phyloP scores from a whole-genome alignment of 2,113 vertebrate genomes.

The Perca flavescens region DNA sequence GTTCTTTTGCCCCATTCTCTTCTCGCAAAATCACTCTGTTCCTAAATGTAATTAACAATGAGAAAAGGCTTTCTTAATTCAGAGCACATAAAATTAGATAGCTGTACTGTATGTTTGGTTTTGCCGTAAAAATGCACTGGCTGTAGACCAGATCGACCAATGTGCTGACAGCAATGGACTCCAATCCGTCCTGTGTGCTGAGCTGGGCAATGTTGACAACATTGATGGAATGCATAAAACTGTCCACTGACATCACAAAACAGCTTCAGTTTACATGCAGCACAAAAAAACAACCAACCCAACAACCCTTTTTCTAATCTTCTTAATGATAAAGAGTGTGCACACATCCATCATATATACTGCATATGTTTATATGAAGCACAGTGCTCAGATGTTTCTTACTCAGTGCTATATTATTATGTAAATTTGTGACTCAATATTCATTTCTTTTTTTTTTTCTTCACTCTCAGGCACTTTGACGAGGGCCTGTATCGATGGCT shows the following conservation, averaged over 20 bases:
- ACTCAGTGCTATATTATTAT: constrained; percentile 63
- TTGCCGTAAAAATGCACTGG: constrained; percentile 10
- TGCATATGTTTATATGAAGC: constrained; percentile 31
- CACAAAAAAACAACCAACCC: not conserved
- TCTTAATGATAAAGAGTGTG: constrained; percentile 43
- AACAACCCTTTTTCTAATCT: constrained; percentile 52
- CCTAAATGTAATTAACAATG: constrained; percentile 14
- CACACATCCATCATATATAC: constrained; percentile 10
- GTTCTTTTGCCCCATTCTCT: not conserved
- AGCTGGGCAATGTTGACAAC: constrained; percentile 63
- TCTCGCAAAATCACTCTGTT: not conserved
- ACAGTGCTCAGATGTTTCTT: constrained; percentile 66
- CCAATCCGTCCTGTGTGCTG: constrained; percentile 60
- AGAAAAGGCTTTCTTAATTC: constrained; percentile 1
- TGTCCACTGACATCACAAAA: constrained; percentile 56
- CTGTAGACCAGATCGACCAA: constrained; percentile 28
- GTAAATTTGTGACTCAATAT: constrained; percentile 67
- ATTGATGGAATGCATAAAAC: constrained; percentile 77
- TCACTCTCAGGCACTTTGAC: constrained; percentile 83
- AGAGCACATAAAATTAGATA: constrained; percentile 17
- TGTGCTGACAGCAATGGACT: constrained; percentile 71
- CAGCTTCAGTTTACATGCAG: constrained; percentile 53
- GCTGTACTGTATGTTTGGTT: constrained; percentile 2
- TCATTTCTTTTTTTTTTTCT: constrained; percentile 36
- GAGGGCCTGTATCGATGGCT: constrained; percentile 88